phyloP scores from a whole-genome alignment of 2,888 invertebrate genomes.

The Sturmia bella region DNA sequence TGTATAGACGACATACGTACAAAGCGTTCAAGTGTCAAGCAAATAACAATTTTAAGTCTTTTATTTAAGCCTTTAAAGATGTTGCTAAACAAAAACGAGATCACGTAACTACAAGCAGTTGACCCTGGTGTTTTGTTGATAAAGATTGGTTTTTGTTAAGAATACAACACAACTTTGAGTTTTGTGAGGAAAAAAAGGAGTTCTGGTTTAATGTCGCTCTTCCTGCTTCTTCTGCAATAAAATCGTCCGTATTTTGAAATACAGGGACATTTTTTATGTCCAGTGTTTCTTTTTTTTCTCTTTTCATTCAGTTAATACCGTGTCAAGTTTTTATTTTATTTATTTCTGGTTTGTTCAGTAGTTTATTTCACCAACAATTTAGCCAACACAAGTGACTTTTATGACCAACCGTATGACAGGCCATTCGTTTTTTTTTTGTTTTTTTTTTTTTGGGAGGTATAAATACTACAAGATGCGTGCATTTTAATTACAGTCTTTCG shows the following conservation, averaged over 20 bases:
- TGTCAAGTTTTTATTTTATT: not conserved
- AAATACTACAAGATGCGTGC: slow-evolving; percentile 54
- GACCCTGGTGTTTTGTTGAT: slow-evolving; percentile 51
- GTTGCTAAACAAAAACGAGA: not conserved
- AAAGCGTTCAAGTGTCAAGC: slow-evolving; percentile 20
- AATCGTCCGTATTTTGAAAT: not conserved
- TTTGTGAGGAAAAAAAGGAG: not conserved
- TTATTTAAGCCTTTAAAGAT: slow-evolving; percentile 16
- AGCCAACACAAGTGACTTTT: slow-evolving; percentile 6
- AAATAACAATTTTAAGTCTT: slow-evolving; percentile 36
- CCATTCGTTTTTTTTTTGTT: too few species aligned
- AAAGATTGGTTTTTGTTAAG: slow-evolving; percentile 35
- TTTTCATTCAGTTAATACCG: not conserved
- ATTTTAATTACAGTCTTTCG: slow-evolving; percentile 52
- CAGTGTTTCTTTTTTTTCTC: not conserved
- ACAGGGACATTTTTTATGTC: slow-evolving; percentile 28
- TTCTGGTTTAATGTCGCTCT: slow-evolving; percentile 39
- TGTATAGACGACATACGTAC: not conserved
- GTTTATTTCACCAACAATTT: not conserved
- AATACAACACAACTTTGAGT: slow-evolving; percentile 23
- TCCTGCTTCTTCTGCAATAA: slow-evolving; percentile 35
- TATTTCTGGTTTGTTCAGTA: not conserved
- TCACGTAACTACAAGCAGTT: slow-evolving; percentile 44
- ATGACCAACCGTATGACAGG: not conserved
- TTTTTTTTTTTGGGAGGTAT: slow-evolving; percentile 49